These are phyloP conservation scores for Takifugu bimaculatus DNA, from an alignment of 2,113 vertebrate species.

Conservation along the genomic window DNA sequence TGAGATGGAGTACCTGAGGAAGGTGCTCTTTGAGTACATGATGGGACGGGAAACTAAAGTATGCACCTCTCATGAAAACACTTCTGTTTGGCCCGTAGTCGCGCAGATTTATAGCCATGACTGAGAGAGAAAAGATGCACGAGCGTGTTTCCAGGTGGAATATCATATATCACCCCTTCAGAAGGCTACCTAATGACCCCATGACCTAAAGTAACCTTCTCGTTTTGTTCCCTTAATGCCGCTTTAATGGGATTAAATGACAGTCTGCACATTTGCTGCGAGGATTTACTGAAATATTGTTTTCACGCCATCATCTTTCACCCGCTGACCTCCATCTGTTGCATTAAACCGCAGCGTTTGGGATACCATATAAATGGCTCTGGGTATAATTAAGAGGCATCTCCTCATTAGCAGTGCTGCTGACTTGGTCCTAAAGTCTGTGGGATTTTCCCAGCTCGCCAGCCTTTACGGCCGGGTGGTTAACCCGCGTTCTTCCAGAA, in stretches of 20 bases:
- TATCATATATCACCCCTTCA: no score
- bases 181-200: no score
- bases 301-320: not conserved
- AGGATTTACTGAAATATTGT: no score
- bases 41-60: conserved; percentile 99
- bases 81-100: no score
- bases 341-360: conserved; percentile 19
- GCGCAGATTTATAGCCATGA: no score
- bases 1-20: conserved; percentile 95
- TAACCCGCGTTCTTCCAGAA: conserved; percentile 52
- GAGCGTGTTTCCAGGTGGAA: not conserved
- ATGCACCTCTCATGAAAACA: conserved; percentile 27
- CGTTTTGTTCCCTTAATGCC: no score
- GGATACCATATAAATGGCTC: conserved; percentile 34
- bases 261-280: no score
- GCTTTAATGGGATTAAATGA: no score
- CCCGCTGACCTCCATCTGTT: conserved; percentile 19
- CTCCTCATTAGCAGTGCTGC: conserved; percentile 53
- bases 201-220: no score
- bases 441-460: conserved; percentile 47
- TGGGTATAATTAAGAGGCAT: conserved; percentile 47
- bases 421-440: conserved; percentile 65
- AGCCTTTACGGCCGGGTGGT: conserved; percentile 49
- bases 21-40: conserved; percentile 98
- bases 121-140: not conserved